Evolutionary conservation across 2,797 vertebrate genomes (phyloP).

Genomic region (Coranthus polyacanthus): DNA sequence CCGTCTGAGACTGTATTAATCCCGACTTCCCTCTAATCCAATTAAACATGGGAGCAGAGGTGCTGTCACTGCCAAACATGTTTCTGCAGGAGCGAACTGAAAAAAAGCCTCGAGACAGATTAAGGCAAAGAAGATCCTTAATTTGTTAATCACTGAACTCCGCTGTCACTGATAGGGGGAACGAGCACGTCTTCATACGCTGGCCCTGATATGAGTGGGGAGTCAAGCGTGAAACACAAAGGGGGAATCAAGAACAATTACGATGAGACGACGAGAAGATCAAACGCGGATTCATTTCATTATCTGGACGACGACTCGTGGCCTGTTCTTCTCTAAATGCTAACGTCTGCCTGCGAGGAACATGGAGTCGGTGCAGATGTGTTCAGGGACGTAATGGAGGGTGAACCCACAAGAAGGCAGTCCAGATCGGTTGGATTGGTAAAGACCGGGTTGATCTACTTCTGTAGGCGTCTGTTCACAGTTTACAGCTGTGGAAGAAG

Average conservation of each 20-base stretch:
- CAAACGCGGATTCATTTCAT: conserved; percentile 75
- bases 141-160: conserved; percentile 80
- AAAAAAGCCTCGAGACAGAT: conserved; percentile 78
- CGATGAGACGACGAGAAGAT: conserved; percentile 58
- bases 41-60: conserved; percentile 77
- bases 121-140: conserved; percentile 78
- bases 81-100: conserved; percentile 63
- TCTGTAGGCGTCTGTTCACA: too few species aligned
- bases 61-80: conserved; percentile 79
- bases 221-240: conserved; percentile 80
- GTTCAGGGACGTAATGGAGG: not conserved
- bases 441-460: too few species aligned
- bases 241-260: conserved; percentile 81
- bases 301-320: conserved; percentile 58
- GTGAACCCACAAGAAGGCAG: too few species aligned
- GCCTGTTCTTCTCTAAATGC: conserved; percentile 45
- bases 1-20: conserved; percentile 65
- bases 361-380: conserved; percentile 17
- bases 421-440: not conserved
- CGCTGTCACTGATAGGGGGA: conserved; percentile 70
- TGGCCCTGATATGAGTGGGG: conserved; percentile 59
- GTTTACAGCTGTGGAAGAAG: too few species aligned
- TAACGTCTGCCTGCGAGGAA: conserved; percentile 56
- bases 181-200: conserved; percentile 66
- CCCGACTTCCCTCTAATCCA: conserved; percentile 80